Evolutionary conservation across 2,113 vertebrate species (phyloP).

Genomic region (Anoura caudifer): DNA sequence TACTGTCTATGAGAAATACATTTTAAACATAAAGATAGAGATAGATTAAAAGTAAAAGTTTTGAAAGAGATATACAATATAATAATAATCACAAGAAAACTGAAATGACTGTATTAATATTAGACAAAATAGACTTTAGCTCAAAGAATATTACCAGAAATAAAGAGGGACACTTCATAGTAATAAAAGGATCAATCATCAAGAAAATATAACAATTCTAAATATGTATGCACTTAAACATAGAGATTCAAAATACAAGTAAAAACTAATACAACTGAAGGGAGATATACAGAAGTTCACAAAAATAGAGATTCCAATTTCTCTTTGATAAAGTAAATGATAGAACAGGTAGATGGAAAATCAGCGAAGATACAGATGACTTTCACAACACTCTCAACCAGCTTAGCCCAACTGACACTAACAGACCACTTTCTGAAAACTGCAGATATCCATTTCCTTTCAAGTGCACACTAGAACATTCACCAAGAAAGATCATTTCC

Average conservation of each 20-base stretch:
- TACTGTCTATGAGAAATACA: no score
- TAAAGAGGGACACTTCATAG: neutral
- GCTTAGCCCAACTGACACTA: neutral
- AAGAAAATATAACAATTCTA: neutral
- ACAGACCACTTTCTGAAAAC: neutral
- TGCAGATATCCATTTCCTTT: neutral
- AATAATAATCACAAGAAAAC: neutral
- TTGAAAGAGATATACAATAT: neutral
- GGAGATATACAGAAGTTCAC: neutral
- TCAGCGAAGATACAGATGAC: neutral
- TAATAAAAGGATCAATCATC: neutral
- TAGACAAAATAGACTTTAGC: neutral
- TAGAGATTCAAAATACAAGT: neutral
- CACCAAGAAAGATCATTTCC: neutral
- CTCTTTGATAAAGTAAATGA: neutral
- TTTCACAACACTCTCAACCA: neutral
- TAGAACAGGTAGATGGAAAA: neutral
- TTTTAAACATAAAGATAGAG: no score
- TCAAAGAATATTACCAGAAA: neutral
- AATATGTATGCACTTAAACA: neutral
- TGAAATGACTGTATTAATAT: neutral
- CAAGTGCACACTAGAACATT: neutral
- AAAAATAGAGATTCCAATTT: neutral
- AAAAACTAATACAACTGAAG: neutral
- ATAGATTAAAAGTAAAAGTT: neutral